Evolutionary conservation across 2,888 invertebrate genomes (phyloP), one percentile per base, ranked within the genome.

Genomic region (Trilocha varians): DNA sequence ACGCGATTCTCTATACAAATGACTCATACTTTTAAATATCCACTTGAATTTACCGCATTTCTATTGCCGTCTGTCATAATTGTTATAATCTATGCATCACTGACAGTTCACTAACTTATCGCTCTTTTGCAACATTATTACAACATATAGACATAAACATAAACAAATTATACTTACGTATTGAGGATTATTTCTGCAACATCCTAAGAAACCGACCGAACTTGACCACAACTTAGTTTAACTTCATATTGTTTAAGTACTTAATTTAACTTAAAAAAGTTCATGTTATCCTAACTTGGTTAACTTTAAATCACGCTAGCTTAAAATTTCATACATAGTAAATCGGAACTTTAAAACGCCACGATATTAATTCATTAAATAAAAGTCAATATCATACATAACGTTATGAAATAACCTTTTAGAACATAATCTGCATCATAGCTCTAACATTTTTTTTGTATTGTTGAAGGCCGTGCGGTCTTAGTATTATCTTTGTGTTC

Each of bases 381-480:
- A n/a, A n/a, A n/a, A n/a, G n/a, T 36, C 43, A 41, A 48, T 54
- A 40, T 43, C 38, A 46, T 49, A 54, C 46, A 47, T 52, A 55
- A 57, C 59, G 64, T 57, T 58, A 59, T 62, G 59, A 67, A 67
- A 71, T 75, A 76, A 72, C 75, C 71, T 70, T 71, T 61, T 62
- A 63, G 53, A 63, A 65, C 56, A 57, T 58, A 68, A 63, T 62
- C 65, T 68, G 61, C 65, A 64, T 62, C 66, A 59, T 57, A 65
- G 62, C 49, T 61, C 57, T 50, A 55, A 59, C 56, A 65, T 63
- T 61, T 70, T 64, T 66, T 67, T 64, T 55, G 48, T 56, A 60
- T 59, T 53, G 56, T 68, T 57, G 71, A 73, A 75, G 76, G 75
- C 65, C 70, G 62, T 46, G 40, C 5, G 36, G 41, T 32, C 14